A percentile compares a stretch with the other conserved stretches of the same genome.
These are phyloP conservation scores for Hedya salicella DNA, from an alignment of 2,888 invertebrate species.

Conservation along the genomic window DNA sequence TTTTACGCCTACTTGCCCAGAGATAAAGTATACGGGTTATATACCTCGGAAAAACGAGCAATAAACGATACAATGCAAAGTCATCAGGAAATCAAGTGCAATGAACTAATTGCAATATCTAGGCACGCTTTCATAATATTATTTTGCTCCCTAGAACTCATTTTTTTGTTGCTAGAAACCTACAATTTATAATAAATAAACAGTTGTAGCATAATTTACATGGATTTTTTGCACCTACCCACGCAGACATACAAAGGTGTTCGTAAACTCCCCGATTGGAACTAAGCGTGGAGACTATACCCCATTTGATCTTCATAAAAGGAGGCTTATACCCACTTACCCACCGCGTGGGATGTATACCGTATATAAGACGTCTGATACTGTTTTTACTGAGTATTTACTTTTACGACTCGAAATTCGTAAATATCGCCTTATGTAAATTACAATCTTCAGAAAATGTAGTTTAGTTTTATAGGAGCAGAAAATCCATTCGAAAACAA, in stretches of 20 bases:
- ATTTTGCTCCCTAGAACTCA: background rate
- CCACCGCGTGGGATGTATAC: background rate
- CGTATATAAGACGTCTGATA: background rate
- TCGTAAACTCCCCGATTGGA: background rate
- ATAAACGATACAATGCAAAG: too few relatives aligned
- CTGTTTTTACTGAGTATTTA: conserved; percentile 1
- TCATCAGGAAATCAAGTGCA: too few relatives aligned
- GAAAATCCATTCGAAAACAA: too few relatives aligned
- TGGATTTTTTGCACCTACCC: background rate
- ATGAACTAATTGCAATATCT: too few relatives aligned
- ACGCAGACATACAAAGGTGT: background rate
- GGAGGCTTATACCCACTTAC: conserved; percentile 1
- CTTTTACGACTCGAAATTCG: background rate
- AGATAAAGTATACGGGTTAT: too few relatives aligned
- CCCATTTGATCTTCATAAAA: conserved; percentile 6
- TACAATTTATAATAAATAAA: too few relatives aligned
- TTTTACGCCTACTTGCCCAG: too few relatives aligned
- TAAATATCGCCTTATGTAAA: background rate
- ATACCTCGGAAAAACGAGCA: too few relatives aligned
- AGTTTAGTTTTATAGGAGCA: too few relatives aligned
- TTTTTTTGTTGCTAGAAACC: too few relatives aligned
- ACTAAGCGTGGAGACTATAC: background rate
- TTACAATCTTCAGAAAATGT: too few relatives aligned
- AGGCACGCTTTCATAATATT: too few relatives aligned
- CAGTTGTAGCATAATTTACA: background rate